Conservation (phyloP, 2,113 vertebrate species). For the Peromyscus polionotus region DNA sequence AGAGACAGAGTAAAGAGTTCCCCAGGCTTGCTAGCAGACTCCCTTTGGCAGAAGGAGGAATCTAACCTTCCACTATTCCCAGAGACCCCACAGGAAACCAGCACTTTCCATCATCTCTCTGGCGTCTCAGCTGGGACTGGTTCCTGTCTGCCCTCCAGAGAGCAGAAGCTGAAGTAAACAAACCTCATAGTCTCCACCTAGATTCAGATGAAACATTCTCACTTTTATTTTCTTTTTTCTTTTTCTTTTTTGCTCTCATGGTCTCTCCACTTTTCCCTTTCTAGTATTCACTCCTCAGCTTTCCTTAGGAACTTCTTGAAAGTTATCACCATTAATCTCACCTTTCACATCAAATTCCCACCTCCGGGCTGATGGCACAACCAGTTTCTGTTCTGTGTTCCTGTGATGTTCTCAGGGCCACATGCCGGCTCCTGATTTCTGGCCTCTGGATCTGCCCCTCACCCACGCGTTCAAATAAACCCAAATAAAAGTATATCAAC, state of each 20-base stretch:
- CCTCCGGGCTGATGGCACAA: constrained; percentile 33
- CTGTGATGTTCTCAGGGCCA: constrained; percentile 16
- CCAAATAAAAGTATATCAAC: constrained; percentile 40
- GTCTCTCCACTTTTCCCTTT: constrained; percentile 55
- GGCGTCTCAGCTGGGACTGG: background rate
- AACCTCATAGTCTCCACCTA: constrained; percentile 30
- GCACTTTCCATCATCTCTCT: background rate
- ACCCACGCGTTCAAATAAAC: background rate
- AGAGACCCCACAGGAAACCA: constrained; percentile 30
- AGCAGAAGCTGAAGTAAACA: constrained; percentile 63
- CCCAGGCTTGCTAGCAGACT: constrained; percentile 55
- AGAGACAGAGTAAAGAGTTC: constrained; percentile 64
- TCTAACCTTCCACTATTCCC: background rate
- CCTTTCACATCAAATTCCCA: constrained; percentile 66
- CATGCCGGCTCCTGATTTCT: background rate
- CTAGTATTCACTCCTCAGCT: constrained; percentile 45
- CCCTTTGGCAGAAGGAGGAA: constrained; percentile 36
- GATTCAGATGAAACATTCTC: constrained; percentile 53
- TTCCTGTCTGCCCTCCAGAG: background rate
- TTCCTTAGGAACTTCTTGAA: constrained; percentile 77
- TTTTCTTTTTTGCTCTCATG: background rate
- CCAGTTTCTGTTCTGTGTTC: constrained; percentile 17
- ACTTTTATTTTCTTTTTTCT: constrained; percentile 13
- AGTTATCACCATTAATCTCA: constrained; percentile 70
- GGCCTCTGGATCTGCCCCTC: background rate